Base-by-base conservation (phyloP, 2,797 vertebrate species). In the Acanthiza pusilla region DNA sequence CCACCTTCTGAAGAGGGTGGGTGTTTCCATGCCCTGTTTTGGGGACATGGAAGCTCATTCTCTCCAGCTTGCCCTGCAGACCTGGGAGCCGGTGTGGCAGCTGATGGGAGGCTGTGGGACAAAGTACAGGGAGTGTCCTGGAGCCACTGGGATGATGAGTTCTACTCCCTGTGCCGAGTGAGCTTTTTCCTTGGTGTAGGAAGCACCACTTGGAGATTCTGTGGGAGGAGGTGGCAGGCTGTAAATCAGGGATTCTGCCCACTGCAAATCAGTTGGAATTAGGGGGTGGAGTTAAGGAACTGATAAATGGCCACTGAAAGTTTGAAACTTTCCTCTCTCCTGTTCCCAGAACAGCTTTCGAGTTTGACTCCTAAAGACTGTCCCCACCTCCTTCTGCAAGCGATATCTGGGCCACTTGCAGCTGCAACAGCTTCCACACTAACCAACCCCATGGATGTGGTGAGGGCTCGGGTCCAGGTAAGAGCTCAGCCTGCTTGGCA, bases 371-470 rank as follows among this genome's bases (percentile, higher is more conserved):
- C 99, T 73, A 98, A 98, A 57, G 98, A 99, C 95, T 99, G 99
- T 85, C 99, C 99, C 67, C 99, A 99, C 95, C 98, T 99, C 90
- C 93, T 99, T 38, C 98, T 99, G 34, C 99, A 99, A 95, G 99
- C 99, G 7, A 97, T 99, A 84, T 99, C 99, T 1, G 99, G 99
- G 93, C 99, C 99, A 8, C 94, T 99, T 5, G 99, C 99, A 2
- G 99, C 99, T 22, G 99, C 99, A 4, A 99, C 99, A 3, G 99
- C 99, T 67, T 99, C 99, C 38, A 99, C 99, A 3, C 98, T 99
- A 97, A 99, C 99, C 97, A 99, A 99, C 95, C 99, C 99, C 5
- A 99, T 99, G 99, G 99, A 99, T 13, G 99, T 99, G 75, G 98
- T 99, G 92, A 97, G 99, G 95, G 99, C 99, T 26, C 98, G 99